Percentiles rank a stretch among this genome's conserved stretches.
phyloP scores from a whole-genome alignment of 2,113 vertebrate species.

The Monopterus albus region DNA sequence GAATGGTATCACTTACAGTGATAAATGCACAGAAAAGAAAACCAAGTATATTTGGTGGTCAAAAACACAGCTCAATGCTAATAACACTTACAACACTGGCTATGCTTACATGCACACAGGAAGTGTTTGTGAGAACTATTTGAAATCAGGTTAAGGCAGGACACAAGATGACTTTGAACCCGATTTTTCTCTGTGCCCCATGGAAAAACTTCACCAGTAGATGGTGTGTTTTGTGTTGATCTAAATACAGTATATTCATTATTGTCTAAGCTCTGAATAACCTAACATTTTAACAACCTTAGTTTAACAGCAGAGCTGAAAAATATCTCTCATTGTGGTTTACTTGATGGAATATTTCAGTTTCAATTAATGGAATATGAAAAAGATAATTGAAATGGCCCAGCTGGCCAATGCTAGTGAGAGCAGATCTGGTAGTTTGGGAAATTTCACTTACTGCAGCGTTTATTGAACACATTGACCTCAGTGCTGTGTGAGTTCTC shows the following conservation, averaged over 20 bases:
- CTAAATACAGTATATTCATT: no score
- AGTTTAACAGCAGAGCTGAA: slow-evolving; percentile 39
- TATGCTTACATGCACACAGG: background rate
- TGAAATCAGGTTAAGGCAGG: background rate
- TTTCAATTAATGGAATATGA: slow-evolving; percentile 50
- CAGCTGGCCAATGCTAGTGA: slow-evolving; percentile 6
- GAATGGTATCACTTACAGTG: no score
- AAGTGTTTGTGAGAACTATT: no score
- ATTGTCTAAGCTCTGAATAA: slow-evolving; percentile 28
- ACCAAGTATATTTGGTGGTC: no score
- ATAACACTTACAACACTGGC: no score
- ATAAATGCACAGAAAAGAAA: no score
- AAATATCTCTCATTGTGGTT: slow-evolving; percentile 48
- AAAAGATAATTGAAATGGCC: slow-evolving; percentile 55
- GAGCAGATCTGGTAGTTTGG: slow-evolving; percentile 34
- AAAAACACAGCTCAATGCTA: no score
- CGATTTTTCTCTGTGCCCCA: background rate
- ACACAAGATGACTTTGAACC: slow-evolving; percentile 8
- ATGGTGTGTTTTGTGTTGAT: background rate
- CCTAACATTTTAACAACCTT: slow-evolving; percentile 31
- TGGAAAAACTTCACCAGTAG: no score
- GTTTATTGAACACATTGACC: slow-evolving; percentile 68
- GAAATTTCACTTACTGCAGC: slow-evolving; percentile 59
- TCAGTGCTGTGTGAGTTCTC: slow-evolving; percentile 48
- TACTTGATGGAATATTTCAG: slow-evolving; percentile 40